phyloP scores from a whole-genome alignment of 2,888 invertebrate species.

The Coecobrya sp. region DNA sequence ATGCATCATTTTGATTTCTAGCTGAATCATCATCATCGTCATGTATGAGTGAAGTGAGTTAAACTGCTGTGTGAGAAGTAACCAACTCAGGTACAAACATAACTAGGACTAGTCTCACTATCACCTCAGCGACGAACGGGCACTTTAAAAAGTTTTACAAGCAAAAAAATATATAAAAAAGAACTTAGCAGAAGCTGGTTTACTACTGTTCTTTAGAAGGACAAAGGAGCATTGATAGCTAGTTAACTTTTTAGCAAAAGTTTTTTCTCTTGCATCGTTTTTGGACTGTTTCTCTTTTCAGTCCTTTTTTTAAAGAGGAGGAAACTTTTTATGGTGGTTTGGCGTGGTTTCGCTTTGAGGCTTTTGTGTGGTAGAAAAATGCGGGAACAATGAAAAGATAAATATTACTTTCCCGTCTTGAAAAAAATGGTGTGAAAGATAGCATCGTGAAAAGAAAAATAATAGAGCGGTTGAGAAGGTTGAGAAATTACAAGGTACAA shows the following conservation, averaged over 20 bases:
- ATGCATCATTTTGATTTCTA: constrained; percentile 55
- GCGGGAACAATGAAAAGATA: constrained; percentile 44
- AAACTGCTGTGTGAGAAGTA: neutral
- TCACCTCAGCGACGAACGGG: constrained; percentile 40
- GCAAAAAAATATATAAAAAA: constrained; percentile 34
- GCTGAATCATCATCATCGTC: constrained; percentile 54
- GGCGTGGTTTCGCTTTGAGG: constrained; percentile 6
- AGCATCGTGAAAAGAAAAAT: neutral
- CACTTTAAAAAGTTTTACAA: constrained; percentile 46
- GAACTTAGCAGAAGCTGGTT: neutral
- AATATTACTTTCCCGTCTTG: constrained; percentile 22
- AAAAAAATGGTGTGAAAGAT: constrained; percentile 65
- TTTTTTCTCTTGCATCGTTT: constrained; percentile 28
- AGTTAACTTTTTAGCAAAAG: constrained; percentile 66
- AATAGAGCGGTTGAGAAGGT: neutral
- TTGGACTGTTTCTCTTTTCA: constrained; percentile 14
- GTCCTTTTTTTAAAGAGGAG: constrained; percentile 6
- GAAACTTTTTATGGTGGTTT: constrained; percentile 47
- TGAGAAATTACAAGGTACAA: neutral
- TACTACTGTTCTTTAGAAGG: constrained; percentile 10
- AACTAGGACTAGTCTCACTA: constrained; percentile 3
- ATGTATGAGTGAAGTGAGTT: neutral
- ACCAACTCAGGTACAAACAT: neutral
- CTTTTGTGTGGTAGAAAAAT: constrained; percentile 20
- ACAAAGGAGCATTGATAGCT: constrained; percentile 50